These are phyloP conservation scores for Chromobotia macracanthus DNA, from an alignment of 2,797 vertebrate genomes.

Conservation along the genomic window DNA sequence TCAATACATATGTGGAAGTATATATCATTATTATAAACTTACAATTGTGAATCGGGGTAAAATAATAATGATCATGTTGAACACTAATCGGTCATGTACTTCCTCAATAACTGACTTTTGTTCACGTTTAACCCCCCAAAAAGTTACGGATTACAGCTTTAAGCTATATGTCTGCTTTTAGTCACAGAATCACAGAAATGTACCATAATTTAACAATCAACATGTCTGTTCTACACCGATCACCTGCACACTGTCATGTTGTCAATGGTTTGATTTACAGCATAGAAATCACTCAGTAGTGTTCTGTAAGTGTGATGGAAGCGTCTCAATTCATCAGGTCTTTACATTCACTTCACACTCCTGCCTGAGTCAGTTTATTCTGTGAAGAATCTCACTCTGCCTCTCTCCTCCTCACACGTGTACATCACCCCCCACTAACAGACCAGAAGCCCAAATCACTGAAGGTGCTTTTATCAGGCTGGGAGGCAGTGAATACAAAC, in stretches of 20 bases:
- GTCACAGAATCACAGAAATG: too few species aligned
- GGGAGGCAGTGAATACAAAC: not conserved
- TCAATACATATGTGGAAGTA: too few species aligned
- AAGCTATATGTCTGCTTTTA: too few species aligned
- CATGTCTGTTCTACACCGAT: not conserved
- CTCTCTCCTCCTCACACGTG: conserved; percentile 4
- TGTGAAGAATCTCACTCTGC: conserved; percentile 15
- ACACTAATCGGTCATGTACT: too few species aligned
- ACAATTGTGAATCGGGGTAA: too few species aligned
- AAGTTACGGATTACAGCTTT: too few species aligned
- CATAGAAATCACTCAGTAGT: conserved; percentile 24
- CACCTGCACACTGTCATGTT: conserved; percentile 8
- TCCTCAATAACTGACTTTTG: too few species aligned
- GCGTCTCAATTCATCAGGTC: conserved; percentile 20
- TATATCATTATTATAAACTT: too few species aligned
- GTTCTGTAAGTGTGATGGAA: conserved; percentile 24
- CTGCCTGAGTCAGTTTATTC: conserved; percentile 17
- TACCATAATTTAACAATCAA: too few species aligned
- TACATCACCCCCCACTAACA: too few species aligned
- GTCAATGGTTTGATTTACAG: conserved; percentile 33
- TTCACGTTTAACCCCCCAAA: too few species aligned
- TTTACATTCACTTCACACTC: conserved; percentile 33
- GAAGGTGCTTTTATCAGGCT: conserved; percentile 19
- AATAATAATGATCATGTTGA: too few species aligned
- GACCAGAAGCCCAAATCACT: conserved; percentile 13